Evolutionary conservation across 2,888 invertebrate species (phyloP).

Genomic region (Toxonevra muliebris): DNA sequence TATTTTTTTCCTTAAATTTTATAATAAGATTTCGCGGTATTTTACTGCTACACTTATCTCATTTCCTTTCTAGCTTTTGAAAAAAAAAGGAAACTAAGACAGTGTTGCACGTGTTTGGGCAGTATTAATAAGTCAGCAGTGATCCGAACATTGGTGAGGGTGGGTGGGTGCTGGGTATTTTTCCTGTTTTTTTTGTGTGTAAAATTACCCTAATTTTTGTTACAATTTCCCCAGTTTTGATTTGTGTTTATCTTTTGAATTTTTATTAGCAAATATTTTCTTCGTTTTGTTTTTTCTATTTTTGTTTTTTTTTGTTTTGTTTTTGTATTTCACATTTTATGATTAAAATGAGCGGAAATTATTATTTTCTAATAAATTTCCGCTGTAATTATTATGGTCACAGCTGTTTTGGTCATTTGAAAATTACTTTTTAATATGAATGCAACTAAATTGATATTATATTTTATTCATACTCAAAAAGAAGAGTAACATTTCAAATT

Average conservation of each 20-base stretch:
- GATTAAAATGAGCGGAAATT: slow-evolving; percentile 27
- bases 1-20: slow-evolving; percentile 11
- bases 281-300: slow-evolving; percentile 11
- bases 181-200: background rate
- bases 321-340: background rate
- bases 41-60: background rate
- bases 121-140: slow-evolving; percentile 22
- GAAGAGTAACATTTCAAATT: too few species aligned
- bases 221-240: slow-evolving; percentile 12
- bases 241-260: slow-evolving; percentile 32
- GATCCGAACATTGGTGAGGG: background rate
- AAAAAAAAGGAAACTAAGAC: slow-evolving; percentile 12
- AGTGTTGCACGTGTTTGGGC: slow-evolving; percentile 15
- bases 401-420: slow-evolving; percentile 19
- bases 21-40: slow-evolving; percentile 22
- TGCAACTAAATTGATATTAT: too few species aligned
- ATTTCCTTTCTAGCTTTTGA: background rate
- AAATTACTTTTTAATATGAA: slow-evolving; percentile 25
- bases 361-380: slow-evolving; percentile 27
- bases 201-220: background rate
- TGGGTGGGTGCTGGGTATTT: background rate
- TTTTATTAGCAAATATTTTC: slow-evolving; percentile 29
- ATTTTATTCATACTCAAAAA: too few species aligned
- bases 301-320: too few species aligned
- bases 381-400: background rate